These are phyloP conservation scores for Diplazon laetatorius DNA, from an alignment of 2,888 invertebrate species.

Conservation along the genomic window DNA sequence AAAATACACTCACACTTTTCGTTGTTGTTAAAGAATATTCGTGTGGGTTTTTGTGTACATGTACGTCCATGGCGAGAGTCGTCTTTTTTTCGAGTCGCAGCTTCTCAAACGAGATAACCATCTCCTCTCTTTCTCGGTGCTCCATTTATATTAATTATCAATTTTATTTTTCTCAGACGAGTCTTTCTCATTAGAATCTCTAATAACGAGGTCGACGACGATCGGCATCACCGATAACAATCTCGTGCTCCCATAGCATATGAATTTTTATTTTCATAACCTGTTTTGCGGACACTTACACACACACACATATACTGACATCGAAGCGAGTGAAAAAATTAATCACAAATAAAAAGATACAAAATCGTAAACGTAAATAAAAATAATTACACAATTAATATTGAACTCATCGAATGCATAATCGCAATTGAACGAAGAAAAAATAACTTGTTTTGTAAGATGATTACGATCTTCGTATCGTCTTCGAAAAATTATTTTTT, in stretches of 20 bases:
- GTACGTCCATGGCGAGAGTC: slow-evolving; percentile 6
- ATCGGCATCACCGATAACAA: slow-evolving; percentile 30
- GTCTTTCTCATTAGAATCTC: slow-evolving; percentile 51
- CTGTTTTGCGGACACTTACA: slow-evolving; percentile 15
- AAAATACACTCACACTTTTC: slow-evolving; percentile 43
- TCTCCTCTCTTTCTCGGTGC: slow-evolving; percentile 52
- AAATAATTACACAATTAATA: not conserved
- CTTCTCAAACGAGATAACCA: slow-evolving; percentile 36
- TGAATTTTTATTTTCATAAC: slow-evolving; percentile 9
- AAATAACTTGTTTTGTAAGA: not conserved
- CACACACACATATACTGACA: too few species aligned
- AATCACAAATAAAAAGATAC: slow-evolving; percentile 4
- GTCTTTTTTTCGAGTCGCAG: slow-evolving; percentile 38
- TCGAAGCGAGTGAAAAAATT: not conserved
- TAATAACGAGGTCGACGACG: slow-evolving; percentile 42
- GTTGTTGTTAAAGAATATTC: slow-evolving; percentile 40
- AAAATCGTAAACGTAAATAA: not conserved
- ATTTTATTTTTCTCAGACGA: slow-evolving; percentile 49
- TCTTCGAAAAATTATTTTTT: slow-evolving; percentile 2
- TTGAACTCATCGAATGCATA: not conserved
- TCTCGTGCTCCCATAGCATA: slow-evolving; percentile 12
- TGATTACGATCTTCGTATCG: not conserved
- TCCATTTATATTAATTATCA: slow-evolving; percentile 53
- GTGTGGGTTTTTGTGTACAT: not conserved
- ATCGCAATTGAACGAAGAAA: not conserved